Evolutionary conservation across 1,140 invertebrate genomes (phyloP).

Genomic region (Drosophila simulans): DNA sequence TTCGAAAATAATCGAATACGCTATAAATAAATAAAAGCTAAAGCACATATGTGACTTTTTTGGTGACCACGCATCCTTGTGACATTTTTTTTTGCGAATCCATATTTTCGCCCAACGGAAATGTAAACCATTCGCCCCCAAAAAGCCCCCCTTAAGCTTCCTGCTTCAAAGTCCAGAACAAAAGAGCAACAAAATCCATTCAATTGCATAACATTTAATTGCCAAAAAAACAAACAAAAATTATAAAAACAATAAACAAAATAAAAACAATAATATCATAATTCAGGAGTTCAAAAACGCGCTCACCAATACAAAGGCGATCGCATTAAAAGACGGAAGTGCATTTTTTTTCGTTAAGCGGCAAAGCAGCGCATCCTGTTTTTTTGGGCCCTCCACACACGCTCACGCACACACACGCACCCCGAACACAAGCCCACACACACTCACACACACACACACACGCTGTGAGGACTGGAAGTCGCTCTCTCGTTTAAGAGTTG

Average conservation of each 20-base stretch:
- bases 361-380: conserved; percentile 70
- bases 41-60: conserved; percentile 15
- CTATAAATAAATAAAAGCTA: conserved; percentile 14
- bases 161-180: conserved; percentile 48
- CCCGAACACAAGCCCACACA: conserved; percentile 8
- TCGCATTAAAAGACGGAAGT: conserved; percentile 70
- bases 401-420: conserved; percentile 17
- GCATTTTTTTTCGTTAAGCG: conserved; percentile 55
- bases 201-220: conserved; percentile 52
- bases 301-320: conserved; percentile 36
- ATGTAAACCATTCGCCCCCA: conserved; percentile 83
- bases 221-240: conserved; percentile 30
- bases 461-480: conserved; percentile 15
- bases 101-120: conserved; percentile 63
- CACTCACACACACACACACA: not conserved
- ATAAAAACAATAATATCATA: conserved; percentile 46
- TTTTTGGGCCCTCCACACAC: conserved; percentile 58
- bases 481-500: conserved; percentile 45
- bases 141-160: conserved; percentile 41
- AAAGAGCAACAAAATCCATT: conserved; percentile 40
- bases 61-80: conserved; percentile 15
- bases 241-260: conserved; percentile 29
- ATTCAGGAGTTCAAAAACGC: conserved; percentile 38
- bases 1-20: conserved; percentile 4
- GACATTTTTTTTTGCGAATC: conserved; percentile 25